A percentile compares a stretch with the other conserved stretches of the same genome.
phyloP scores from a whole-genome alignment of 2,888 invertebrate genomes.

The Platerodrilus igneus region DNA sequence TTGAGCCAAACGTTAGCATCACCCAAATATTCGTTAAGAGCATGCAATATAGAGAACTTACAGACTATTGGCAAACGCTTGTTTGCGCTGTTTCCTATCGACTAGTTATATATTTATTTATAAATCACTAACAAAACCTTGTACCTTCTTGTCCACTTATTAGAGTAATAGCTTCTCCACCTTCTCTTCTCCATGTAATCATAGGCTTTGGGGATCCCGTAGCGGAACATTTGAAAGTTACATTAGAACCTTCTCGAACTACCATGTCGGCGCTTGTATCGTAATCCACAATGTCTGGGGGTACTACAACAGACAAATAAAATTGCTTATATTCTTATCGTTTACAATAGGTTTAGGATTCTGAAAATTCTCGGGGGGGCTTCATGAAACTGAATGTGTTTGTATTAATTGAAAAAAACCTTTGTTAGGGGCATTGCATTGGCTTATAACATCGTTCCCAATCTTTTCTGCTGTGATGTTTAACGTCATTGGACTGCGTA shows the following conservation, averaged over 20 bases:
- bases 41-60: slow-evolving; percentile 31
- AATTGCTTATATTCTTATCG: too few relatives aligned
- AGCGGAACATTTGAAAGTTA: slow-evolving; percentile 81
- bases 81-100: not conserved
- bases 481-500: too few relatives aligned
- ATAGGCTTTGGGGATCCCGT: slow-evolving; percentile 84
- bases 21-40: slow-evolving; percentile 39
- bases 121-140: not conserved
- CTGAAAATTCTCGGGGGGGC: too few relatives aligned
- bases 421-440: too few relatives aligned
- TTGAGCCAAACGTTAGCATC: slow-evolving; percentile 34
- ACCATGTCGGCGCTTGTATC: slow-evolving; percentile 81
- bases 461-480: too few relatives aligned
- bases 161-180: slow-evolving; percentile 67
- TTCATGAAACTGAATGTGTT: too few relatives aligned
- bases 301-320: slow-evolving; percentile 57
- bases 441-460: too few relatives aligned
- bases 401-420: too few relatives aligned
- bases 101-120: slow-evolving; percentile 3
- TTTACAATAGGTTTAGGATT: too few relatives aligned
- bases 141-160: slow-evolving; percentile 67
- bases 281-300: slow-evolving; percentile 76
- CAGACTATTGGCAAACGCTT: not conserved
- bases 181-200: slow-evolving; percentile 84
- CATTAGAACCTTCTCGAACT: slow-evolving; percentile 79